Evolutionary conservation across 37 sponge, comb jelly and placozoan genomes (phyloP), one percentile per base, ranked within the genome.

Genomic region (Hormiphora californensis): DNA sequence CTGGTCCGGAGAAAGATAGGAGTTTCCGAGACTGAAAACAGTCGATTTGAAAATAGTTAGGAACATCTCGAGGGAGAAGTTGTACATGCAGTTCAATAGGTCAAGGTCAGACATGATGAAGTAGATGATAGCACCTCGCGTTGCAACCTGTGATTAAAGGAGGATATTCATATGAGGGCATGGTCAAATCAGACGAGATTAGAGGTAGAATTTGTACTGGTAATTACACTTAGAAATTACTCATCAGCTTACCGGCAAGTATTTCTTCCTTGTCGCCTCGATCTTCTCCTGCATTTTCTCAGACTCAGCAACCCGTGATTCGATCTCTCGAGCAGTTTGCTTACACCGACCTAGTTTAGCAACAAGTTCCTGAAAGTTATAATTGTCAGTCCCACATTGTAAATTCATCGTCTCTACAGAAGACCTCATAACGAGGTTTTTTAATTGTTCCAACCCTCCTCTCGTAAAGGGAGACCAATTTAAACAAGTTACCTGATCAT

Each of bases 71-170:
- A 89, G 51, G 0, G 91, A 91, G 85, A 89, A 91, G 23, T 68
- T 63, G 78, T 91, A 91, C 85, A 91, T 68, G 51, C 63, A 73
- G 37, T 85, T 63, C 39, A 89, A 44, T 22, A 69, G 53, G 0
- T 54, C 34, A 63, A 91, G 86, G 15, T 51, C 59, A 34, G 85
- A 43, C 3, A 87, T 37, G 12, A 37, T 61, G 54, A 89, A 89
- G 86, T 89, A 91, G 36, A 91, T 40, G 32, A 91, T 87, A 0
- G 91, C 88, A 22, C 91, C 91, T 15, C 91, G 63, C 11, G 87
- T 62, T 28, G 91, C 91, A 32, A 91, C 85, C 91, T 91, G 63
- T 5, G 40, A 5, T 63, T 32, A 63, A 32, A 63, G 31, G 33
- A 17, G 17, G 65, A 63, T 11, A 17, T 63, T 63, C 65, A 15